Evolutionary conservation across 1,140 invertebrate genomes (phyloP), one percentile per base, ranked within the genome.

Genomic region (Tetramorium parvispinum): DNA sequence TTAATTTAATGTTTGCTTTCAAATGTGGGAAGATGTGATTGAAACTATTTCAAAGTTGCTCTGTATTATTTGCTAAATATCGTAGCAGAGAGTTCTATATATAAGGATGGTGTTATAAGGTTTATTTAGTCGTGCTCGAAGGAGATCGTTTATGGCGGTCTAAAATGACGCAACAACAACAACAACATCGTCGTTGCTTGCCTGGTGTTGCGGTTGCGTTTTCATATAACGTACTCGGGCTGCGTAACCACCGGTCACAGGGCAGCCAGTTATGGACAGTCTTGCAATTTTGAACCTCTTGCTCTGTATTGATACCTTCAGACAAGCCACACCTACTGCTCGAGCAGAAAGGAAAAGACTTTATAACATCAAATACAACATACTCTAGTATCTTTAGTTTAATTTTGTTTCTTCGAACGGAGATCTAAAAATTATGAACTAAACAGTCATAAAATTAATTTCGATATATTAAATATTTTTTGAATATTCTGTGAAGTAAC

Each of bases 71-170:
- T 49, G 65, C n/a, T 32, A 49, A 71, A 27, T 51, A 70, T 78
- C 43, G 43, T 63, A 82, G 55, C 32, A 59, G 1, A 59, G 57
- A 18, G 68, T 59, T 7, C 11, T 51, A 21, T 65, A 8, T 1
- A 49, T 59, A 65, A 18, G 18, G 21, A 66, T 82, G 73, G 78
- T 77, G 86, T 90, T 92, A 85, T 91, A 90, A 91, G 51, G 86
- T 91, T 91, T 90, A 89, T 91, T 91, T 90, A 90, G 71, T 51
- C 55, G 53, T 55, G 63, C 59, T 66, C 59, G 83, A 73, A 85
- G 89, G 85, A 87, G 70, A 91, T 90, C 85, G 85, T 90, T 90
- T 85, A 78, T 51, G 76, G 53, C 37, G 55, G 71, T 76, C 73
- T 88, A 73, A 85, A 89, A 77, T 76, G 75, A 32, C 46, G 53